Conservation (phyloP, 2,888 invertebrate genomes). For the Lucinisca nassula region DNA sequence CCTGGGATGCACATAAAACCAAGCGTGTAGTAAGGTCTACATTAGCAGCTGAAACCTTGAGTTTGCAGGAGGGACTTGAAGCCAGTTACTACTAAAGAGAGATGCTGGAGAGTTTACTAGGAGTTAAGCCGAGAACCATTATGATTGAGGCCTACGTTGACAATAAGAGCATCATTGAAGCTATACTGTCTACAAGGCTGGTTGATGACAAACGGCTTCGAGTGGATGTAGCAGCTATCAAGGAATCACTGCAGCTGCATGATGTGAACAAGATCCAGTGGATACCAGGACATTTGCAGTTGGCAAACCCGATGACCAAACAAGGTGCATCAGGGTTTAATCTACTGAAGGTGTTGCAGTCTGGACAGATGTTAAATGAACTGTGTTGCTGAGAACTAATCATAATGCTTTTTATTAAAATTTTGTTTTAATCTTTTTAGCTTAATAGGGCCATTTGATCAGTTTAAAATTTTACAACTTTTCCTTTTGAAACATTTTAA, state of each 20-base stretch:
- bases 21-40: background rate
- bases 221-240: background rate
- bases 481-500: no score
- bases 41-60: background rate
- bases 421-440: no score
- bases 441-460: no score
- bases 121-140: background rate
- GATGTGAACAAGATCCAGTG: background rate
- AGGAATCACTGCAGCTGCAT: no score
- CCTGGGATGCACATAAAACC: background rate
- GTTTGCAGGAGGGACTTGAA: constrained; percentile 1
- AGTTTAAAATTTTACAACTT: no score
- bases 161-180: background rate
- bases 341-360: no score
- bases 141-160: no score
- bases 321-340: no score
- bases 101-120: background rate
- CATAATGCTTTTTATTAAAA: no score
- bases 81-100: background rate
- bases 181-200: background rate
- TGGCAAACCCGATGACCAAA: no score
- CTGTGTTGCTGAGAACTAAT: no score
- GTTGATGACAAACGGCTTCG: background rate
- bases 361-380: no score
- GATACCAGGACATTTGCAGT: background rate